These are phyloP conservation scores for Protobothrops flavoviridis DNA, from an alignment of 2,113 vertebrate species.

Conservation along the genomic window DNA sequence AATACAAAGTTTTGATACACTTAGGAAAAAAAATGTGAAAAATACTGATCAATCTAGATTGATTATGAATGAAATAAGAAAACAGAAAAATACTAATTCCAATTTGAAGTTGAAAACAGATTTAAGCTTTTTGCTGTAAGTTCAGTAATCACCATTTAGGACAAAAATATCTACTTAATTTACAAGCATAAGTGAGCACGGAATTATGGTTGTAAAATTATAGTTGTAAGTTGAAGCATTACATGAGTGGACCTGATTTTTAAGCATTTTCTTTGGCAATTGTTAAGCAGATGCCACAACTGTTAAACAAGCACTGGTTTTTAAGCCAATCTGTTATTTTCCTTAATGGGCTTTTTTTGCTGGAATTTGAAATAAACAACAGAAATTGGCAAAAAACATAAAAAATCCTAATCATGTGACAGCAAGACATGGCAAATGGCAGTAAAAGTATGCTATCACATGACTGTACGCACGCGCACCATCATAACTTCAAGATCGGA, in stretches of 20 bases:
- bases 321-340: neutral
- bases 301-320: neutral
- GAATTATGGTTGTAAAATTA: neutral
- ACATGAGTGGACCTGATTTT: neutral
- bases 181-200: neutral
- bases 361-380: neutral
- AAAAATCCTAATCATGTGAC: neutral
- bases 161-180: neutral
- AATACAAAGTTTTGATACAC: neutral
- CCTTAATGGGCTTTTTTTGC: neutral
- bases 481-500: neutral
- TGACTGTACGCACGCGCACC: neutral
- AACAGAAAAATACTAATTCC: neutral
- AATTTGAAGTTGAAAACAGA: neutral
- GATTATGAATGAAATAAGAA: neutral
- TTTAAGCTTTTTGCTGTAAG: neutral
- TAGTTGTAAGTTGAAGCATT: neutral
- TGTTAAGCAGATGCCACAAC: neutral
- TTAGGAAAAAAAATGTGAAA: neutral
- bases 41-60: neutral
- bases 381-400: neutral
- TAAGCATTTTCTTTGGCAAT: neutral
- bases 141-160: neutral
- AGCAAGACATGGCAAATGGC: neutral
- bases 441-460: neutral